Evolutionary conservation across 2,888 invertebrate genomes (phyloP).

Genomic region (Empis livida): DNA sequence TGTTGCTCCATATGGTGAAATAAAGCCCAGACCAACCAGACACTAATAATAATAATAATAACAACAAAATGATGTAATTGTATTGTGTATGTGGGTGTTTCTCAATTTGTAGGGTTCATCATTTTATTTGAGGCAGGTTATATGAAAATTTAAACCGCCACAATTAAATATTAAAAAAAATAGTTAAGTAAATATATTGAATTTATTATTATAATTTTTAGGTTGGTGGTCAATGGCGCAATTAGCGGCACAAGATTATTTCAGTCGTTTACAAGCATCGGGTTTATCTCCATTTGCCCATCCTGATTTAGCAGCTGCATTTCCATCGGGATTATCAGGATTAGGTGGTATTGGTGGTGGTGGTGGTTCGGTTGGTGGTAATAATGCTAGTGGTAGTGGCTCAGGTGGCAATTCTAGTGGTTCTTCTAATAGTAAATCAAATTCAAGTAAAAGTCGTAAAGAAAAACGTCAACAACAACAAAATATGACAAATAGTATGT

Average conservation of each 20-base stretch:
- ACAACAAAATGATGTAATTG: not conserved
- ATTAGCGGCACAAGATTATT: conserved; percentile 75
- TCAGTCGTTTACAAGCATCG: conserved; percentile 69
- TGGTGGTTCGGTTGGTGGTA: conserved; percentile 27
- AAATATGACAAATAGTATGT: conserved; percentile 28
- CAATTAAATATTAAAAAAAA: no score
- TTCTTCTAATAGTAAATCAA: conserved; percentile 27
- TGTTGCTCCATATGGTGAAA: no score
- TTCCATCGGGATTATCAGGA: conserved; percentile 34
- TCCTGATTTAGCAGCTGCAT: conserved; percentile 49
- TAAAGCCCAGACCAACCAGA: not conserved
- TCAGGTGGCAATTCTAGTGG: conserved; percentile 24
- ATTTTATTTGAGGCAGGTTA: conserved; percentile 7
- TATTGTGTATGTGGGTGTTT: not conserved
- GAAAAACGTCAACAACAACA: conserved; percentile 32
- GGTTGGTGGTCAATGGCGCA: conserved; percentile 92
- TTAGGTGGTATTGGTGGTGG: conserved; percentile 16
- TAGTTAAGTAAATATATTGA: not conserved
- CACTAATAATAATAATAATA: no score
- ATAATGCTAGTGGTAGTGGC: conserved; percentile 21
- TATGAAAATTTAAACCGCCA: not conserved
- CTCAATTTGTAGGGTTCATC: not conserved
- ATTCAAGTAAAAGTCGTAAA: conserved; percentile 28
- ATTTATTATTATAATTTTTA: conserved; percentile 25
- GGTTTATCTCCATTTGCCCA: conserved; percentile 57